Evolutionary conservation across 2,888 invertebrate species (phyloP).

Genomic region (Ditylenchus weischeri): DNA sequence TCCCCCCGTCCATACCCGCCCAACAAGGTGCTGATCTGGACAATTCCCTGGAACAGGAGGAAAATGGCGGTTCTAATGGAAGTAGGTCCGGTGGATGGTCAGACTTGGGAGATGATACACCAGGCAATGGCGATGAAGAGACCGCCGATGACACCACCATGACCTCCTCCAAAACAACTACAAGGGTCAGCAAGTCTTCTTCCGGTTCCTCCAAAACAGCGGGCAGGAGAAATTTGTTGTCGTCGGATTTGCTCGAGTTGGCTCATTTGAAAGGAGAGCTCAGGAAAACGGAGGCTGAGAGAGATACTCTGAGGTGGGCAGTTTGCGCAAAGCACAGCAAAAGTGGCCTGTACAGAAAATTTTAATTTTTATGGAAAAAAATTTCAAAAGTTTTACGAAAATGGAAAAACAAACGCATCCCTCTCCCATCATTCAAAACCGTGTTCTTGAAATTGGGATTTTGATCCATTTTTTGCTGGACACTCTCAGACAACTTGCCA

Average conservation of each 20-base stretch:
- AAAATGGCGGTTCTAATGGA: conserved; percentile 9
- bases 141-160: conserved; percentile 17
- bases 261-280: conserved; percentile 30
- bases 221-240: conserved; percentile 9
- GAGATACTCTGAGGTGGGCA: conserved; percentile 27
- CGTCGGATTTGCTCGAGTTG: conserved; percentile 27
- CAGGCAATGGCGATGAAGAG: conserved; percentile 15
- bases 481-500: no score
- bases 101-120: conserved; percentile 25
- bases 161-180: not conserved
- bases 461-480: no score
- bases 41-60: conserved; percentile 7
- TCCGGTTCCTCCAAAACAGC: conserved; percentile 3
- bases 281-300: conserved; percentile 24
- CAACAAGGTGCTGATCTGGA: not conserved
- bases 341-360: no score
- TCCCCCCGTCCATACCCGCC: not conserved
- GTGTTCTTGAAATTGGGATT: no score
- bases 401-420: not conserved
- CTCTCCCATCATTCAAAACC: not conserved
- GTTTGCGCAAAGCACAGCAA: not conserved
- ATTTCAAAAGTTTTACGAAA: no score
- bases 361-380: no score
- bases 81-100: conserved; percentile 31
- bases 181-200: no score